phyloP scores from a whole-genome alignment of 2,113 vertebrate species.

The Rhea americana region DNA sequence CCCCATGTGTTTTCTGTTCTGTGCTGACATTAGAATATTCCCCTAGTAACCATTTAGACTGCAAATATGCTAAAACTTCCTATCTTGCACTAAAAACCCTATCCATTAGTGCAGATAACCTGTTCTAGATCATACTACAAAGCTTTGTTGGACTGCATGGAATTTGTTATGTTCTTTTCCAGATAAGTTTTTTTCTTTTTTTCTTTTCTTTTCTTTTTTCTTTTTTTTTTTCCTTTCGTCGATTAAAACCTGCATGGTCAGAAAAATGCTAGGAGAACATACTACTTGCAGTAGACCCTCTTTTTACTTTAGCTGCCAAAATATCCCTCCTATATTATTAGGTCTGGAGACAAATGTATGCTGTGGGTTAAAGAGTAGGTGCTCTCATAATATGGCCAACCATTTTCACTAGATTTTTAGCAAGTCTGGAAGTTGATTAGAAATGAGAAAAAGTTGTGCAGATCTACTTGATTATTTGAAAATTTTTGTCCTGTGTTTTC shows the following conservation, averaged over 20 bases:
- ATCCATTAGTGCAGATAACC: not conserved
- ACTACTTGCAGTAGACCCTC: not conserved
- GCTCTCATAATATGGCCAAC: not conserved
- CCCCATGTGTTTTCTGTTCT: not conserved
- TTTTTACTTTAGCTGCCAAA: not conserved
- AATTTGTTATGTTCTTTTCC: not conserved
- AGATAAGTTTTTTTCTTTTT: not conserved
- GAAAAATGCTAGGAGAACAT: not conserved
- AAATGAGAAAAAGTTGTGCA: not conserved
- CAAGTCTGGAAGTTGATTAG: not conserved
- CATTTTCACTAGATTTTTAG: not conserved
- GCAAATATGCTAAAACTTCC: not conserved
- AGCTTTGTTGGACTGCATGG: not conserved
- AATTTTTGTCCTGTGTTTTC: not conserved
- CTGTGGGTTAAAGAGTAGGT: not conserved
- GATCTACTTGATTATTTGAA: not conserved
- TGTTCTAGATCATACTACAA: not conserved
- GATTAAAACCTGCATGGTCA: not conserved
- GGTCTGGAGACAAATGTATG: not conserved
- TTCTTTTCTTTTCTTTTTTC: not conserved
- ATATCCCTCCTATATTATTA: not conserved
- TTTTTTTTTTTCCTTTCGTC: not conserved
- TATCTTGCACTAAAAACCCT: not conserved
- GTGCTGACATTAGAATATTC: not conserved
- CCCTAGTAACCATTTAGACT: not conserved